Conservation (phyloP, 2,888 invertebrate species). For the Ochropacha duplaris region DNA sequence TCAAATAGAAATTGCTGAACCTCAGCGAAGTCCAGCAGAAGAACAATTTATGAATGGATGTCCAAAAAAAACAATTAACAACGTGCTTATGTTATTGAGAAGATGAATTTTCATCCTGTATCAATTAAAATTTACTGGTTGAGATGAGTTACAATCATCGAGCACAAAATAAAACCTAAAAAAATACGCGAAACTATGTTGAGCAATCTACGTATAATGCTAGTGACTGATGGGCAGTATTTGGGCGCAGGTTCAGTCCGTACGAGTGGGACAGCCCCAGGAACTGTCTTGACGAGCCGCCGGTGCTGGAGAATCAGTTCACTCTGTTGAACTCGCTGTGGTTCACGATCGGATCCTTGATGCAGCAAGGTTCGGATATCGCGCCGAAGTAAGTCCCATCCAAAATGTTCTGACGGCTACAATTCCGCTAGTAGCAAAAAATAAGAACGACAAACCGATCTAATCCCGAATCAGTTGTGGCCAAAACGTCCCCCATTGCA, state of each 20-base stretch:
- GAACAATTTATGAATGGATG: conserved; percentile 36
- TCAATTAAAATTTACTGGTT: not conserved
- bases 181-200: conserved; percentile 24
- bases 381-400: conserved; percentile 91
- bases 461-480: conserved; percentile 9
- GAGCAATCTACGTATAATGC: conserved; percentile 23
- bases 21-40: conserved; percentile 75
- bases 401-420: conserved; percentile 55
- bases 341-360: conserved; percentile 96
- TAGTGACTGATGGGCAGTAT: conserved; percentile 60
- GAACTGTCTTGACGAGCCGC: conserved; percentile 92
- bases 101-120: conserved; percentile 26
- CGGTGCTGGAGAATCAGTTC: conserved; percentile 95
- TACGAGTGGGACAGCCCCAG: conserved; percentile 97
- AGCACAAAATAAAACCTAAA: no score
- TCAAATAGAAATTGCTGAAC: conserved; percentile 31
- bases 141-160: no score
- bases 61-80: conserved; percentile 40
- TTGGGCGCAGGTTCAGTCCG: conserved; percentile 91
- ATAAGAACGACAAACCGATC: conserved; percentile 9
- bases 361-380: conserved; percentile 96
- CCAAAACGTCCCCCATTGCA: conserved; percentile 8
- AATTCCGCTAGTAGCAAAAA: conserved; percentile 40
- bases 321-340: conserved; percentile 95
- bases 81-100: conserved; percentile 22